Percentiles rank a stretch among this genome's conserved stretches.
Conservation (phyloP, 2,888 invertebrate genomes). For the Adelphocoris suturalis region DNA sequence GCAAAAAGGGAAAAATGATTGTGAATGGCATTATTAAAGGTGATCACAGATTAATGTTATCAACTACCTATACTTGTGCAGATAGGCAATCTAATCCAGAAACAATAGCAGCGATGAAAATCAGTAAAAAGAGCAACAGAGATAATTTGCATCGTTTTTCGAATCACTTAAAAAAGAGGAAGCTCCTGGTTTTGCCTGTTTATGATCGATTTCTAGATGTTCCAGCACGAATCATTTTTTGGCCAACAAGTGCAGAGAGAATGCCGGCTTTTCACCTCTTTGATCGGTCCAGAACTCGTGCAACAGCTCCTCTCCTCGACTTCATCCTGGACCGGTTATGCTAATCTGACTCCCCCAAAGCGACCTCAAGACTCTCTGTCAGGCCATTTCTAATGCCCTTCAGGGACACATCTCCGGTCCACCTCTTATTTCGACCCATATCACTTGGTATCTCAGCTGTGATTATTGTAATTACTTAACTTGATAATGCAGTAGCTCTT, state of each 20-base stretch:
- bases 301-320: conserved; percentile 16
- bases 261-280: conserved; percentile 4
- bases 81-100: too few species aligned
- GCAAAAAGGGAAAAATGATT: too few species aligned
- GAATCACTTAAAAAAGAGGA: too few species aligned
- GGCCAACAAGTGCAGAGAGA: neutral
- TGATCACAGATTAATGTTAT: too few species aligned
- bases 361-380: conserved; percentile 22
- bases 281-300: neutral
- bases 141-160: too few species aligned
- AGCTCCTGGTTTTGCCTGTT: too few species aligned
- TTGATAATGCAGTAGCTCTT: neutral
- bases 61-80: too few species aligned
- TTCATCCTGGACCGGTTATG: conserved; percentile 44
- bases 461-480: conserved; percentile 28
- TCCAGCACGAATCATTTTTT: too few species aligned
- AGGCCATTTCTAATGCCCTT: conserved; percentile 31
- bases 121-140: too few species aligned
- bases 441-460: neutral
- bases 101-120: too few species aligned
- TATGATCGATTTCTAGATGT: too few species aligned
- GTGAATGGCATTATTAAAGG: too few species aligned
- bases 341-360: conserved; percentile 37
- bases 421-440: conserved; percentile 15
- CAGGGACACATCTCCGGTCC: conserved; percentile 19